Evolutionary conservation across 2,797 vertebrate genomes (phyloP).

Genomic region (Eupleurogrammus muticus): DNA sequence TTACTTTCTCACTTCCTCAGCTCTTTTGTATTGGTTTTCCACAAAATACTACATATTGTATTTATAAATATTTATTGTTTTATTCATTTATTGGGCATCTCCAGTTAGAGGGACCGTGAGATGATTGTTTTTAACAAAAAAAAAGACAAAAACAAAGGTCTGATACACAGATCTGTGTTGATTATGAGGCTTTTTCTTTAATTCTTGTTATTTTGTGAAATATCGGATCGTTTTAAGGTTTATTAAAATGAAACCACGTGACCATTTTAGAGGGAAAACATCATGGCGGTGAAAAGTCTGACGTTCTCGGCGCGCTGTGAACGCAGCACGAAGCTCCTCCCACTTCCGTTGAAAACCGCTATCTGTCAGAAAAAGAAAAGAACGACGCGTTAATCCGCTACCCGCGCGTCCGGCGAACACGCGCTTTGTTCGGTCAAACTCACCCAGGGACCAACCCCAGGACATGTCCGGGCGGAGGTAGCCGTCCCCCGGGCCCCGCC

Average conservation of each 20-base stretch:
- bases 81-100: no score
- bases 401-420: not conserved
- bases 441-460: constrained; percentile 1
- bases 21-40: no score
- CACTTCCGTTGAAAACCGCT: constrained; percentile 72
- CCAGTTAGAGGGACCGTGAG: not conserved
- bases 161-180: not conserved
- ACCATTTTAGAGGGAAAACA: not conserved
- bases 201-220: not conserved
- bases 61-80: no score
- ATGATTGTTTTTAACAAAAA: not conserved
- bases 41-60: no score
- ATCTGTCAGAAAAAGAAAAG: constrained; percentile 53
- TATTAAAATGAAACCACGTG: not conserved
- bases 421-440: rapidly evolving
- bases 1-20: no score
- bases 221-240: not conserved
- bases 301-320: not conserved
- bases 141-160: not conserved
- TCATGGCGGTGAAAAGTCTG: not conserved
- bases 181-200: not conserved
- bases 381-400: constrained; percentile 45
- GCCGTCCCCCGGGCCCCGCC: constrained; percentile 30
- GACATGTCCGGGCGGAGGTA: constrained; percentile 66
- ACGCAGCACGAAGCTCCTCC: constrained; percentile 53